A percentile compares a stretch with the other conserved stretches of the same genome.
phyloP scores from a whole-genome alignment of 2,113 vertebrate species.

The Hippoglossus stenolepis region DNA sequence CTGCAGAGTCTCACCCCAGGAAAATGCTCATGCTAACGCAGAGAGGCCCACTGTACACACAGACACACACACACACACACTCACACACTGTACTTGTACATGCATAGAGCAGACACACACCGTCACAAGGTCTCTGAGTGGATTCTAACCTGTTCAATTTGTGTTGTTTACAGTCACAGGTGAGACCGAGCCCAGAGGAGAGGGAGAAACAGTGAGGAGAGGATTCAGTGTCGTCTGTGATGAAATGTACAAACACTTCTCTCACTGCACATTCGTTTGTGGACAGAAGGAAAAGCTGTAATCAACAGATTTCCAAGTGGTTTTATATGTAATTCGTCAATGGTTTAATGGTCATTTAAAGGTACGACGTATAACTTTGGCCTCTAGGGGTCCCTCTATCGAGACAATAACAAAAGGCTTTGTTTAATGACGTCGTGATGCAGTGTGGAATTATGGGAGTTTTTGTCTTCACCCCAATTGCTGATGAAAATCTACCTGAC shows the following conservation, averaged over 20 bases:
- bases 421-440: no score
- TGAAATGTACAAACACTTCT: background rate
- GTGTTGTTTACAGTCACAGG: slow-evolving; percentile 43
- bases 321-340: background rate
- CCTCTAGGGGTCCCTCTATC: no score
- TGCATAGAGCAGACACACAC: slow-evolving; percentile 27
- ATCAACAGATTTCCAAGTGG: background rate
- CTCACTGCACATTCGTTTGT: background rate
- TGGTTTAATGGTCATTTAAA: background rate
- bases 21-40: slow-evolving; percentile 77
- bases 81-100: slow-evolving; percentile 60
- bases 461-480: no score
- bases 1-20: slow-evolving; percentile 86
- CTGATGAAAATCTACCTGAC: no score
- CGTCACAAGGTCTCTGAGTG: slow-evolving; percentile 35
- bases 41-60: slow-evolving; percentile 55
- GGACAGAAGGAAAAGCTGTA: background rate
- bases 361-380: no score
- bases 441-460: no score
- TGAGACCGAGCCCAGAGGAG: slow-evolving; percentile 30
- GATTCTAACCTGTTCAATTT: slow-evolving; percentile 50
- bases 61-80: slow-evolving; percentile 39
- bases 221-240: background rate
- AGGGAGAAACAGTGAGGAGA: background rate
- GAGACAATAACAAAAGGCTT: no score